These are phyloP conservation scores for Synchiropus splendidus DNA, from an alignment of 2,113 vertebrate genomes.

Conservation along the genomic window DNA sequence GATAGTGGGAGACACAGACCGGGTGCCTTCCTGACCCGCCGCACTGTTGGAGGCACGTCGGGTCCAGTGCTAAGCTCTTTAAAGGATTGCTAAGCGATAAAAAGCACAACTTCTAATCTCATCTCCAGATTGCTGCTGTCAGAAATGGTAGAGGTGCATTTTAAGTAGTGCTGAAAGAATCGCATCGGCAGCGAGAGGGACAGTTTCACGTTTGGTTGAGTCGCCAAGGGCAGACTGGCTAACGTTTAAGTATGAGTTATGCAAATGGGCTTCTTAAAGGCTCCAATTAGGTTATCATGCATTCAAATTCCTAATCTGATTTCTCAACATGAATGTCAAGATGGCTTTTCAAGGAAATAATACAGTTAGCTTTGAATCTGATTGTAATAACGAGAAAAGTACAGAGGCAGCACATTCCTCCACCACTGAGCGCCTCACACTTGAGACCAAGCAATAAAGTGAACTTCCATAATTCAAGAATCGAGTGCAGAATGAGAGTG, in stretches of 20 bases:
- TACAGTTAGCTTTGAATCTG: no score
- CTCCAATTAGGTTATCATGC: no score
- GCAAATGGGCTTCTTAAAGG: no score
- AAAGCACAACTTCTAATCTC: slow-evolving; percentile 48
- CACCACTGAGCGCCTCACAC: not conserved
- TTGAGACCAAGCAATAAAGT: not conserved
- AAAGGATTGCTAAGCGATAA: slow-evolving; percentile 48
- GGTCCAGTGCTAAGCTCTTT: slow-evolving; percentile 51
- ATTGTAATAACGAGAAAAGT: no score
- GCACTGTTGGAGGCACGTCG: slow-evolving; percentile 24
- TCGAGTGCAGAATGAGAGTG: no score
- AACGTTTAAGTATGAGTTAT: slow-evolving; percentile 19
- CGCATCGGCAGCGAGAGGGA: slow-evolving; percentile 6
- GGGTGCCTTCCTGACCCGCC: slow-evolving; percentile 38
- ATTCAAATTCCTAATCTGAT: no score
- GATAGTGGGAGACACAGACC: slow-evolving; percentile 19
- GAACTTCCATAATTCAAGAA: no score
- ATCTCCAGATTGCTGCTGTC: slow-evolving; percentile 51
- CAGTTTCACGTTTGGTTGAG: slow-evolving; percentile 3
- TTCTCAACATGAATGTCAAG: no score
- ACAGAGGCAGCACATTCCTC: no score
- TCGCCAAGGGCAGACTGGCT: slow-evolving; percentile 20
- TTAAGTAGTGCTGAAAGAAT: slow-evolving; percentile 24
- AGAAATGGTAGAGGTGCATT: slow-evolving; percentile 35
- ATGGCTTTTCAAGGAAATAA: no score